Base-by-base conservation (phyloP, 2,888 invertebrate species). In the Leucozona laternaria region DNA sequence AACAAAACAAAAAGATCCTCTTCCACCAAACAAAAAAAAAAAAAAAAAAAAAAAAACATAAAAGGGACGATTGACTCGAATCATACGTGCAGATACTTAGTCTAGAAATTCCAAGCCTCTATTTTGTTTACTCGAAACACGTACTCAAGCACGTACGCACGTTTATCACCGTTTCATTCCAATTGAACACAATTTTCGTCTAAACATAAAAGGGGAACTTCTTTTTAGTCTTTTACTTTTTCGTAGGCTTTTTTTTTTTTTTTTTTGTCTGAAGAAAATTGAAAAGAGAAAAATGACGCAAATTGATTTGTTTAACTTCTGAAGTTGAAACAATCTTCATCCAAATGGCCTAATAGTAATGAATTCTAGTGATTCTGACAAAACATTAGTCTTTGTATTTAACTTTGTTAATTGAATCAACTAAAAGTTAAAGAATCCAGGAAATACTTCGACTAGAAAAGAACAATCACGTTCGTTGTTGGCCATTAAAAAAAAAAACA, bases 61-160 rank as follows among this genome's bases (percentile, higher is more conserved):
- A n/a, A 57, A 57, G 13, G 57, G 57, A 57, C 25, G 25, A 53
- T 1, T 25, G 53, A 53, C 25, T 53, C 0, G 4, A 15, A 50
- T 25, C 5, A 11, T 28, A 73, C 50, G 73, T 73, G 48, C 50
- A 64, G 64, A 53, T 72, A 57, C 48, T 48, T 72, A n/a, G 57
- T 11, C 17, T 40, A 25, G 15, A 64, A n/a, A 64, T 58, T 66
- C 17, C 50, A 45, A 45, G 25, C 58, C 53, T 50, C 8, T 15
- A 31, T 70, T 37, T 53, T n/a, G 28, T 73, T 73, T 31, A 83
- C 60, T 62, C 70, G 25, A 50, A 70, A 28, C 55, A 70, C 70
- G 62, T 75, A 75, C 48, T 83, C 64, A 43, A 64, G 71, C 79
- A 79, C 82, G 82, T 78, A 68, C 68, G 75, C 79, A 83, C 79